Evolutionary conservation across 2,888 invertebrate genomes (phyloP).

Genomic region (Beris chalybata): DNA sequence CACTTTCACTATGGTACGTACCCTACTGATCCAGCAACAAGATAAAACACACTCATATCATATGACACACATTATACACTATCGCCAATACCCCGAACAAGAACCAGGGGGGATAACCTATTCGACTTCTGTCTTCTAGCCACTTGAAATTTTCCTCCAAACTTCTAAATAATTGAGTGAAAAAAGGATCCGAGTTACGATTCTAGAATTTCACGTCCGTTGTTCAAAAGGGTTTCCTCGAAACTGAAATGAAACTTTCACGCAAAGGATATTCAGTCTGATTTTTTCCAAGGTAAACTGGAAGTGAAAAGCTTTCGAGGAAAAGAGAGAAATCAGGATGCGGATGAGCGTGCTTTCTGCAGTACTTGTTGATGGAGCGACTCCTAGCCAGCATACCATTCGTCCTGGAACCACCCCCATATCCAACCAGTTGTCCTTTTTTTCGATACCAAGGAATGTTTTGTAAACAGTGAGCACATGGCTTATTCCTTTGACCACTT

Average conservation of each 20-base stretch:
- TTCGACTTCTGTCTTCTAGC: no score
- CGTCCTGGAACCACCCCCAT: no score
- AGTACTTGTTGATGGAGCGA: conserved; percentile 7
- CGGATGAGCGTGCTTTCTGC: conserved; percentile 9
- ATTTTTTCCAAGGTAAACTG: conserved; percentile 27
- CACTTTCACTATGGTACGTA: no score
- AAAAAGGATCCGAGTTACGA: neutral
- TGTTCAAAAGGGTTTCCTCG: conserved; percentile 26
- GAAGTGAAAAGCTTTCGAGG: conserved; percentile 28
- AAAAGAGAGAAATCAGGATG: neutral
- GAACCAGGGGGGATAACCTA: no score
- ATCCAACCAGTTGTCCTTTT: no score
- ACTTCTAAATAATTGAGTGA: conserved; percentile 23
- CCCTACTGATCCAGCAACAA: no score
- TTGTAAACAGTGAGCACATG: conserved; percentile 35
- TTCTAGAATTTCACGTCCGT: conserved; percentile 23
- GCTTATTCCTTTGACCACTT: conserved; percentile 17
- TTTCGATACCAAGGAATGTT: conserved; percentile 6
- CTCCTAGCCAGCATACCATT: no score
- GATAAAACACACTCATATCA: no score
- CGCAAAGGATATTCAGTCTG: conserved; percentile 5
- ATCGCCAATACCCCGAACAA: no score
- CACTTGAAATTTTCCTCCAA: no score
- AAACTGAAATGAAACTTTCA: conserved; percentile 28
- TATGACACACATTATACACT: no score